phyloP scores from a whole-genome alignment of 1,140 invertebrate genomes.

The Heliconius melpomene region DNA sequence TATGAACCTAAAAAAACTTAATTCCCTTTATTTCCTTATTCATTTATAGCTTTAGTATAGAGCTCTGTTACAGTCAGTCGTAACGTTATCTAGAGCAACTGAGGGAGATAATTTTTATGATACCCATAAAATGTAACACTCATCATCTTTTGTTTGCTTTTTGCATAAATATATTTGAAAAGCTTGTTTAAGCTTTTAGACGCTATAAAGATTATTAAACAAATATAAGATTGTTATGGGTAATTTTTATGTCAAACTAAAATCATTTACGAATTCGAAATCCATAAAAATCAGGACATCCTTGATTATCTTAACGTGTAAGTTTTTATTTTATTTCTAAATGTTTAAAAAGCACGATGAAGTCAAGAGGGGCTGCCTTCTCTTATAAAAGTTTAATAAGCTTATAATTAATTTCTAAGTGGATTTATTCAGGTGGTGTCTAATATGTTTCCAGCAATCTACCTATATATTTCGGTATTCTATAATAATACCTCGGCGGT shows the following conservation, averaged over 20 bases:
- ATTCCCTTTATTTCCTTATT: not conserved
- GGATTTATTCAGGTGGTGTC: no score
- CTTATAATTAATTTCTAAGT: no score
- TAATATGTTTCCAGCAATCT: no score
- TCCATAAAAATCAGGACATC: no score
- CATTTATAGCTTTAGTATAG: not conserved
- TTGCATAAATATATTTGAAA: not conserved
- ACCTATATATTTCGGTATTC: no score
- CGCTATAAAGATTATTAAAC: not conserved
- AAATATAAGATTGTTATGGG: not conserved
- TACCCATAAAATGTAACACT: not conserved
- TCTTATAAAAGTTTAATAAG: no score
- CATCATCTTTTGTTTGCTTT: slow-evolving; percentile 6
- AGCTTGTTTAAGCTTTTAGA: not conserved
- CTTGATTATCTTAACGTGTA: no score
- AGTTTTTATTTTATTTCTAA: no score
- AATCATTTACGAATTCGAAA: not conserved
- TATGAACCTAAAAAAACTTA: not conserved
- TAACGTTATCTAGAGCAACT: slow-evolving; percentile 5
- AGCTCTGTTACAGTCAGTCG: not conserved
- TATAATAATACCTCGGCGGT: no score
- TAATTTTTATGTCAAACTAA: not conserved
- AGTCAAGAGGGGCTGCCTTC: no score
- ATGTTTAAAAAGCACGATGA: no score
- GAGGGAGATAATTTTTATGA: slow-evolving; percentile 5